Evolutionary conservation across 2,888 invertebrate genomes (phyloP).

Genomic region (Fissipunctia ypsillon): DNA sequence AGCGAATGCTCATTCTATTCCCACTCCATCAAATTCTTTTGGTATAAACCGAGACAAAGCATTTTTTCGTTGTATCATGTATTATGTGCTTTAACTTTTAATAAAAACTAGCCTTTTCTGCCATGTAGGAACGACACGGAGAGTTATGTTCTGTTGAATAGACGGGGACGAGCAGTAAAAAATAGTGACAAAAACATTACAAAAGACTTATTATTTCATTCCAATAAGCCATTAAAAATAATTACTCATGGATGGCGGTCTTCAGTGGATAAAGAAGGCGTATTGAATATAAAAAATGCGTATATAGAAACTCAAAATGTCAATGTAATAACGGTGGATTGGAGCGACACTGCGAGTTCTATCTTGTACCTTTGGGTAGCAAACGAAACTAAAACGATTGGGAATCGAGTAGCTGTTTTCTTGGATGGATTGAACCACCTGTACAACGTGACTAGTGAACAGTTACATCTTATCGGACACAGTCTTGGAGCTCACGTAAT

Average conservation of each 20-base stretch:
- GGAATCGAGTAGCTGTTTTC: conserved; percentile 71
- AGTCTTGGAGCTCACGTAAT: conserved; percentile 82
- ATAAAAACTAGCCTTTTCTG: conserved; percentile 11
- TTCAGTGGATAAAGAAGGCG: conserved; percentile 77
- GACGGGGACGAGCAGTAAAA: conserved; percentile 61
- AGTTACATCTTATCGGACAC: conserved; percentile 79
- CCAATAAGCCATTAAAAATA: conserved; percentile 79
- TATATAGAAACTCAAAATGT: conserved; percentile 80
- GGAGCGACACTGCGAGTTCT: conserved; percentile 76
- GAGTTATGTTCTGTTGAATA: conserved; percentile 70
- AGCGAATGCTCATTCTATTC: too few species aligned
- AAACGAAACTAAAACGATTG: conserved; percentile 73
- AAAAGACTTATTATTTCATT: conserved; percentile 46
- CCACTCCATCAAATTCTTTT: too few species aligned
- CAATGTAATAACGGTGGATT: conserved; percentile 85
- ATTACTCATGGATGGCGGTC: conserved; percentile 90
- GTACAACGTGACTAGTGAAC: conserved; percentile 72
- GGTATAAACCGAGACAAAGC: too few species aligned
- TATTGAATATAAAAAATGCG: conserved; percentile 81
- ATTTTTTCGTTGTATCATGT: too few species aligned
- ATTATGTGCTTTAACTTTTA: too few species aligned
- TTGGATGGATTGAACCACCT: conserved; percentile 66
- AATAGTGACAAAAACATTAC: conserved; percentile 35
- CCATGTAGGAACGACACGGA: conserved; percentile 69
- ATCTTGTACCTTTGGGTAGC: conserved; percentile 77